Base-by-base conservation (phyloP, 2,797 vertebrate species). In the Myotis vivesi region DNA sequence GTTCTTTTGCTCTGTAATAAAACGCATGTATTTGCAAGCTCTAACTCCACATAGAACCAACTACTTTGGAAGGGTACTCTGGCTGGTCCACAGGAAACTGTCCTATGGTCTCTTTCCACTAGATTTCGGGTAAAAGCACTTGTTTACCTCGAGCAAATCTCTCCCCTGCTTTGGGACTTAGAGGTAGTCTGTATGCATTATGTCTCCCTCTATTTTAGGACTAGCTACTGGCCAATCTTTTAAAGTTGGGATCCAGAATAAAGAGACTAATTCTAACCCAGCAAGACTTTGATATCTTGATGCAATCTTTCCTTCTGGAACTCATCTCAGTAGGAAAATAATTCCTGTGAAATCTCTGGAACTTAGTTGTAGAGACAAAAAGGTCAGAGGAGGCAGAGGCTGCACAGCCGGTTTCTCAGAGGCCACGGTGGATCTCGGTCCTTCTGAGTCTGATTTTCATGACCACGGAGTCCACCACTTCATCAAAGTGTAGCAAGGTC, bases 291-390 rank as follows among this genome's bases (percentile, higher is more conserved):
- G 71, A 59, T 73, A 91, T 68, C 92, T 77, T 87, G 83, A 92
- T 87, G 89, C 0, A 69, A 33, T 89, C 93, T 94, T 87, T 84
- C 79, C 57, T 89, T 91, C 92, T 95, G 93, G 84, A 89, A 83
- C 80, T 84, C 71, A 95, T 82, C 87, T 86, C 73, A 89, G 93
- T 64, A 91, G 84, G 85, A 94, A 95, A 89, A 91, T 59, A 87
- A 55, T 64, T 81, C 30, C 68, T 72, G 69, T 62, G 82, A 92
- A 81, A 90, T 81, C 75, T 81, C 57, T 83, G 38, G 92, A 62
- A 83, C 59, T 95, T 90, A 46, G 46, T 57, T 64, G 16, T 33
- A 77, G 38, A 82, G 77, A 84, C 23, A 83, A 59, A 86, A 66
- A 66, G 19, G 10, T 51, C 49, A 53, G 76, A 46, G 3, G 33